Percentiles rank a stretch among this genome's conserved stretches.
Evolutionary conservation across 2,797 vertebrate species (phyloP).

Genomic region (Sorex maritimensis): DNA sequence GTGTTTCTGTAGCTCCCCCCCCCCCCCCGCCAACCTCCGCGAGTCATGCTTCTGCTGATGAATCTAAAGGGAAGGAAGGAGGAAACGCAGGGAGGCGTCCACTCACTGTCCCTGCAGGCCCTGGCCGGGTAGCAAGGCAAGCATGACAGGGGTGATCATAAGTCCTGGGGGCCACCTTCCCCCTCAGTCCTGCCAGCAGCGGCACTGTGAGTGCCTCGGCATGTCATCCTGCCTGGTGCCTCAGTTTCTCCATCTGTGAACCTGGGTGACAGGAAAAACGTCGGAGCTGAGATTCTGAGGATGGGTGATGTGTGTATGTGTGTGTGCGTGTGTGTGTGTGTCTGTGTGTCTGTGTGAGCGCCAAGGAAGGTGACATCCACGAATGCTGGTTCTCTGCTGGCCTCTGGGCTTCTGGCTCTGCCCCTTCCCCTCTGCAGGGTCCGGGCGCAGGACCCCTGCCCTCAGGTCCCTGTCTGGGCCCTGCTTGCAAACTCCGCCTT

Average conservation of each 20-base stretch:
- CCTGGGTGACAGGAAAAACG: not conserved
- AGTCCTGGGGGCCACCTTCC: not conserved
- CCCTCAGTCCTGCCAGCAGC: not conserved
- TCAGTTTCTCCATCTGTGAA: not conserved
- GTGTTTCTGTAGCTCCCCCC: too few species aligned
- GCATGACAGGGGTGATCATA: not conserved
- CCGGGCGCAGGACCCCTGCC: not conserved
- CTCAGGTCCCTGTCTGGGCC: not conserved
- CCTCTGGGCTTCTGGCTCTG: not conserved
- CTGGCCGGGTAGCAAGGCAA: not conserved
- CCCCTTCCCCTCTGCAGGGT: not conserved
- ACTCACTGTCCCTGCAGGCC: not conserved
- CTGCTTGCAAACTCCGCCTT: conserved; percentile 56
- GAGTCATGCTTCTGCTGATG: not conserved
- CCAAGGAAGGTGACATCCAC: not conserved
- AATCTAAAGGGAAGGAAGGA: not conserved
- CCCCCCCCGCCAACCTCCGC: too few species aligned
- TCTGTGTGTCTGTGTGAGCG: not conserved
- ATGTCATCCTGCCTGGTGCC: not conserved
- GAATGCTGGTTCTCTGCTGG: not conserved
- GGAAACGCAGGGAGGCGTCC: not conserved
- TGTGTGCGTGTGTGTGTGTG: not conserved
- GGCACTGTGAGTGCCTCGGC: not conserved
- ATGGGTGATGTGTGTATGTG: not conserved
- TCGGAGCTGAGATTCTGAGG: not conserved